Conservation (phyloP, 1,140 invertebrate genomes). For the Drosophila persimilis region DNA sequence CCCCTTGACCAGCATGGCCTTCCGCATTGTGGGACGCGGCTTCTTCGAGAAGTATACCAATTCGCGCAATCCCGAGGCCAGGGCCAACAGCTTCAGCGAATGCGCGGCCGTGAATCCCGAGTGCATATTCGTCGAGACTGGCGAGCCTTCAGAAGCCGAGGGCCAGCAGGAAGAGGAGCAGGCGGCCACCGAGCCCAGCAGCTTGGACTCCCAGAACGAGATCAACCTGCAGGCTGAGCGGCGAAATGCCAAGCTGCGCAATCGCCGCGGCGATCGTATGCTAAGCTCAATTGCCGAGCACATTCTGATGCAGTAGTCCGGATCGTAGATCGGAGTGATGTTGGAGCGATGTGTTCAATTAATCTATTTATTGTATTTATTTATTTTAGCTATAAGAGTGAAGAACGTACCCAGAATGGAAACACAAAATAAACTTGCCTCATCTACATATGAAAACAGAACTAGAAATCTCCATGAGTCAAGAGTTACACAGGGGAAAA, state of each 20-base stretch:
- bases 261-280: conserved; percentile 57
- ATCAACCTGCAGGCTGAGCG: conserved; percentile 64
- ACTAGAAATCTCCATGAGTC: conserved; percentile 12
- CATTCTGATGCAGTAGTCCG: conserved; percentile 60
- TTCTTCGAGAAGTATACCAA: conserved; percentile 80
- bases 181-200: background rate
- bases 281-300: conserved; percentile 63
- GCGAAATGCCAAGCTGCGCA: conserved; percentile 48
- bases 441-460: conserved; percentile 41
- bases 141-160: conserved; percentile 15
- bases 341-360: conserved; percentile 18
- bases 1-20: conserved; percentile 78
- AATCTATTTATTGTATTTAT: conserved; percentile 73
- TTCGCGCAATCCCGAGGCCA: conserved; percentile 52
- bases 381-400: conserved; percentile 79
- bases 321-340: no score
- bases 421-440: conserved; percentile 76
- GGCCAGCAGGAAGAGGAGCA: conserved; percentile 3
- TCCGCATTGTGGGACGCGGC: conserved; percentile 75
- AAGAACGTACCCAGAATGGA: conserved; percentile 51
- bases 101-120: conserved; percentile 74
- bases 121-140: conserved; percentile 72
- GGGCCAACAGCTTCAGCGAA: conserved; percentile 63
- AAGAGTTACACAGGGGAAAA: conserved; percentile 20
- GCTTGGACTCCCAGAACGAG: conserved; percentile 60